phyloP scores from a whole-genome alignment of 1,140 invertebrate species.

The Pomacea maculata region DNA sequence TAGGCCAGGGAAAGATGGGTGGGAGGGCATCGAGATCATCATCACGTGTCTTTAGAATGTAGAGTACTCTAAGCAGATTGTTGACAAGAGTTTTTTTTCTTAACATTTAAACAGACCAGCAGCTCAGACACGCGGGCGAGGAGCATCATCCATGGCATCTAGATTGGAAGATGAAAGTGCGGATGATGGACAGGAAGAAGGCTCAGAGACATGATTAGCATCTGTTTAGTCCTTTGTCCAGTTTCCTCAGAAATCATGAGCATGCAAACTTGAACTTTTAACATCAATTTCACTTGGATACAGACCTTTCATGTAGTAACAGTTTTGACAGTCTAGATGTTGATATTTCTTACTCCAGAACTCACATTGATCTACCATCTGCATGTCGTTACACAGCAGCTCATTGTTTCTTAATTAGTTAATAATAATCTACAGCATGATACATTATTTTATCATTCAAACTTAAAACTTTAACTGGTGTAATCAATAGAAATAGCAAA shows the following conservation, averaged over 20 bases:
- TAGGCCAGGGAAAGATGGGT: not conserved
- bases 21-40: not conserved
- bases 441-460: not conserved
- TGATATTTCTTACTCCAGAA: conserved; percentile 13
- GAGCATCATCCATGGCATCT: not conserved
- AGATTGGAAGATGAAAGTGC: conserved; percentile 14
- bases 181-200: conserved; percentile 13
- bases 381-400: not conserved
- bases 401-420: not conserved
- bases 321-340: conserved; percentile 3
- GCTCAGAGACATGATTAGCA: conserved; percentile 9
- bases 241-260: too few relatives aligned
- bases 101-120: conserved; percentile 5
- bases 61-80: not conserved
- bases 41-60: not conserved
- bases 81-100: not conserved
- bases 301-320: not conserved
- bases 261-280: too few relatives aligned
- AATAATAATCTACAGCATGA: not conserved
- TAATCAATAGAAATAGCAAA: not conserved
- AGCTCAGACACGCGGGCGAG: conserved; percentile 7
- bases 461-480: not conserved
- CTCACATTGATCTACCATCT: not conserved
- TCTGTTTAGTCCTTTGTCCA: too few relatives aligned
- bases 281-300: not conserved